Evolutionary conservation across 2,888 invertebrate genomes (phyloP).

Genomic region (Agrotis clavis): DNA sequence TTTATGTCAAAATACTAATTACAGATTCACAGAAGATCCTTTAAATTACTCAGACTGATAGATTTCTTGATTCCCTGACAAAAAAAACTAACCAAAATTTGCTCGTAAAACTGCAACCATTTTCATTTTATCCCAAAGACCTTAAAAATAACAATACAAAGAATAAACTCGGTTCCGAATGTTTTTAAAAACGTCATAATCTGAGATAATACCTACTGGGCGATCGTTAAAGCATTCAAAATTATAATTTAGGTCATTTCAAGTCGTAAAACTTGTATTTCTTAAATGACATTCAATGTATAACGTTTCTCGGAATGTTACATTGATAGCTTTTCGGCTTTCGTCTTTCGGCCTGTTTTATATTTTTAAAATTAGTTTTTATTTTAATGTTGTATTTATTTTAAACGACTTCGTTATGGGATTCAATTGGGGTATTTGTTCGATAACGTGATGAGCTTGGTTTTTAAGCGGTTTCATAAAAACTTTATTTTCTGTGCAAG

Average conservation of each 20-base stretch:
- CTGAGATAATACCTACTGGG: conserved; percentile 47
- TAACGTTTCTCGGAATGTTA: conserved; percentile 71
- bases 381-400: conserved; percentile 41
- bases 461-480: conserved; percentile 1
- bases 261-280: conserved; percentile 76
- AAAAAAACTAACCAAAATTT: conserved; percentile 27
- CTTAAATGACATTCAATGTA: conserved; percentile 77
- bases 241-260: conserved; percentile 81
- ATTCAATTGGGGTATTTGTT: conserved; percentile 6
- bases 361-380: conserved; percentile 44
- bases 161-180: conserved; percentile 25
- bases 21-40: not conserved
- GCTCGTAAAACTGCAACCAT: conserved; percentile 33
- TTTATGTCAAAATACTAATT: no score
- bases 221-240: conserved; percentile 71
- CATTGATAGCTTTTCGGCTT: conserved; percentile 49
- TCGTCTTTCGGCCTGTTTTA: conserved; percentile 32
- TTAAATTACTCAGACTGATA: not conserved
- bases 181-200: conserved; percentile 54
- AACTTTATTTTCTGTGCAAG: not conserved
- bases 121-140: conserved; percentile 6
- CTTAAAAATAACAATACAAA: conserved; percentile 35
- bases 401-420: conserved; percentile 11
- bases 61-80: not conserved
- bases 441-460: conserved; percentile 13